These are phyloP conservation scores for Stichopus horrens DNA, from an alignment of 53 echinoderm and acorn worm species.

Conservation along the genomic window DNA sequence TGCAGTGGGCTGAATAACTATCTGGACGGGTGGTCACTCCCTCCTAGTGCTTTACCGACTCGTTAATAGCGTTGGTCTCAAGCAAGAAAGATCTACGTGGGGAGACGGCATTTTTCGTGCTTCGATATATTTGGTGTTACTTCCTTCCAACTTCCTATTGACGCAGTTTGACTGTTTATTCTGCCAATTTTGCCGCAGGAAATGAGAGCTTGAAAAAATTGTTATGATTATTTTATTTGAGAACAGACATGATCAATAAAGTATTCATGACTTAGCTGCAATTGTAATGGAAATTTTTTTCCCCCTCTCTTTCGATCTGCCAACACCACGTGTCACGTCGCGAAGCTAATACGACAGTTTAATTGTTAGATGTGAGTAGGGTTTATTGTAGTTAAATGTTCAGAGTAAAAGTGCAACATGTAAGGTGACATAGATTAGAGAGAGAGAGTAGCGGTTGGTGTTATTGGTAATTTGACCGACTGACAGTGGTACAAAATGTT, in stretches of 20 bases:
- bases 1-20: slow-evolving; percentile 41
- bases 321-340: no score
- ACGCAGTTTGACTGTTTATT: not conserved
- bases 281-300: not conserved
- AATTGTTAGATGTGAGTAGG: no score
- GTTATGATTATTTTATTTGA: not conserved
- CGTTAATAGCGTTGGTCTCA: not conserved
- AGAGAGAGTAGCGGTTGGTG: no score
- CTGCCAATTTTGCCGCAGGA: not conserved
- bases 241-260: not conserved
- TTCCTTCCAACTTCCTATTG: not conserved
- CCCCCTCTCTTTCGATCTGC: no score
- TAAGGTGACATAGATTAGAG: no score
- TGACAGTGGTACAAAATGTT: no score
- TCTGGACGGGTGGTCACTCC: slow-evolving; percentile 19
- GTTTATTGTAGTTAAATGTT: no score
- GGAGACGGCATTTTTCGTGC: not conserved
- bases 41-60: not conserved
- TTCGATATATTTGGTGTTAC: not conserved
- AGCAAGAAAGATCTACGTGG: not conserved
- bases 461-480: no score
- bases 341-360: no score
- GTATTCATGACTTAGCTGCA: not conserved
- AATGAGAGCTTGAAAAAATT: not conserved
- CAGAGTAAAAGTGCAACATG: no score